Conservation (phyloP, 2,888 invertebrate genomes). For the Romanomermis culicivorax region DNA sequence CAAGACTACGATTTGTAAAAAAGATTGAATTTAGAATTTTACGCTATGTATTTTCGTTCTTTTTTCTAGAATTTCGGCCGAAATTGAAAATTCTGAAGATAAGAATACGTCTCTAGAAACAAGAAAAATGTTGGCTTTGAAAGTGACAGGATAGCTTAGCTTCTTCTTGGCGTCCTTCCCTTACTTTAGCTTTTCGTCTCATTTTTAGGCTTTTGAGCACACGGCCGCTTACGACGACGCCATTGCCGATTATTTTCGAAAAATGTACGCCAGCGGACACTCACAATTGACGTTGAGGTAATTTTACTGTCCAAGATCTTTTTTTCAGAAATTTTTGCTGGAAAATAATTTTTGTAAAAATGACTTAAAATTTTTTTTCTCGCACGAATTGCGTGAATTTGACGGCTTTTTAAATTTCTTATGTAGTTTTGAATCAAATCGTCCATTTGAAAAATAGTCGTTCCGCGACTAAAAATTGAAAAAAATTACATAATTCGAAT, state of each 20-base stretch:
- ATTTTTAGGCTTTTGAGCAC: slow-evolving; percentile 70
- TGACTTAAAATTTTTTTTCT: too few relatives aligned
- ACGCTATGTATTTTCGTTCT: slow-evolving; percentile 25
- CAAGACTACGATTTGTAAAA: slow-evolving; percentile 45
- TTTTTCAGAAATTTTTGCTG: too few relatives aligned
- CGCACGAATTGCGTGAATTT: too few relatives aligned
- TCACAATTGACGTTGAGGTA: slow-evolving; percentile 21
- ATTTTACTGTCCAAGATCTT: too few relatives aligned
- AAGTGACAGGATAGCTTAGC: slow-evolving; percentile 25
- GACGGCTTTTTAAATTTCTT: too few relatives aligned
- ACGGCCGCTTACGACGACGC: slow-evolving; percentile 81
- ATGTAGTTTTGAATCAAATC: too few relatives aligned
- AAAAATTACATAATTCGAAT: too few relatives aligned
- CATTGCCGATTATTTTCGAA: slow-evolving; percentile 82
- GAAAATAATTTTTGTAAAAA: too few relatives aligned
- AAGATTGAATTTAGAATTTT: slow-evolving; percentile 4
- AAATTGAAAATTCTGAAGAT: slow-evolving; percentile 38
- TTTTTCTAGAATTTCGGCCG: slow-evolving; percentile 39
- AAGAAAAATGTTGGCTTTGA: slow-evolving; percentile 40
- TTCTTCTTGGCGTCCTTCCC: neutral
- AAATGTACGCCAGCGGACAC: slow-evolving; percentile 53
- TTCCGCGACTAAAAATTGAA: too few relatives aligned
- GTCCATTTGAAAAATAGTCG: too few relatives aligned
- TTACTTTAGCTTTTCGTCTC: neutral
- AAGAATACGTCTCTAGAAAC: slow-evolving; percentile 47